phyloP scores from a whole-genome alignment of 1,140 invertebrate species.

The Sogatella furcifera region DNA sequence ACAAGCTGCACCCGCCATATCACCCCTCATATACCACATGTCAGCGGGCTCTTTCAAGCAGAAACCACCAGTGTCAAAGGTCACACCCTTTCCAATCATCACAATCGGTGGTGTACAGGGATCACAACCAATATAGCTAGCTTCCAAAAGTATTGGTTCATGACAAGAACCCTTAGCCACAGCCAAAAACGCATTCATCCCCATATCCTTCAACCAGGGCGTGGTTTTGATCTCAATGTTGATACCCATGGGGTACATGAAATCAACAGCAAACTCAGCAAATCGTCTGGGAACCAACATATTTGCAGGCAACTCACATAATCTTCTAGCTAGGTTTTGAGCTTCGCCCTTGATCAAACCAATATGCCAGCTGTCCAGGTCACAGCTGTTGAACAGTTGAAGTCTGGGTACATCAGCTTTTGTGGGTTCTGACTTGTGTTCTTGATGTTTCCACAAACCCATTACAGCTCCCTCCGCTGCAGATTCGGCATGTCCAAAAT shows the following conservation, averaged over 20 bases:
- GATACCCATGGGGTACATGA: constrained; percentile 35
- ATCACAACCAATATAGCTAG: constrained; percentile 38
- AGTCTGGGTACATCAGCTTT: constrained; percentile 27
- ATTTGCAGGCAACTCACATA: constrained; percentile 56
- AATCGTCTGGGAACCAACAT: constrained; percentile 49
- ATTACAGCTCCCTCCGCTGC: constrained; percentile 40
- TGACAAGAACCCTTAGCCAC: constrained; percentile 48
- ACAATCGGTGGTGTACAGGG: constrained; percentile 34
- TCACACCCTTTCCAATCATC: constrained; percentile 44
- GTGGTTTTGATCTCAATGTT: constrained; percentile 39
- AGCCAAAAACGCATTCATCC: constrained; percentile 50
- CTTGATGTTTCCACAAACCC: constrained; percentile 37
- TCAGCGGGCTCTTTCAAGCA: constrained; percentile 43
- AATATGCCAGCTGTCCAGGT: constrained; percentile 40
- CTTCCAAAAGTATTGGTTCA: constrained; percentile 49
- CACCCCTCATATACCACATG: constrained; percentile 51
- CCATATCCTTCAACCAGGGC: constrained; percentile 45
- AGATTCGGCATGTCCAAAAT: constrained; percentile 40
- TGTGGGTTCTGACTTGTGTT: constrained; percentile 35
- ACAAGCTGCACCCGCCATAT: constrained; percentile 58
- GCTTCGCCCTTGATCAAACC: constrained; percentile 44
- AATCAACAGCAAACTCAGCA: constrained; percentile 37
- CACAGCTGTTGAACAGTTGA: constrained; percentile 27
- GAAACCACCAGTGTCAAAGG: constrained; percentile 56
- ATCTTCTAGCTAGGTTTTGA: constrained; percentile 46